phyloP scores from a whole-genome alignment of 1,140 invertebrate species.

The Drosophila pseudoobscura region DNA sequence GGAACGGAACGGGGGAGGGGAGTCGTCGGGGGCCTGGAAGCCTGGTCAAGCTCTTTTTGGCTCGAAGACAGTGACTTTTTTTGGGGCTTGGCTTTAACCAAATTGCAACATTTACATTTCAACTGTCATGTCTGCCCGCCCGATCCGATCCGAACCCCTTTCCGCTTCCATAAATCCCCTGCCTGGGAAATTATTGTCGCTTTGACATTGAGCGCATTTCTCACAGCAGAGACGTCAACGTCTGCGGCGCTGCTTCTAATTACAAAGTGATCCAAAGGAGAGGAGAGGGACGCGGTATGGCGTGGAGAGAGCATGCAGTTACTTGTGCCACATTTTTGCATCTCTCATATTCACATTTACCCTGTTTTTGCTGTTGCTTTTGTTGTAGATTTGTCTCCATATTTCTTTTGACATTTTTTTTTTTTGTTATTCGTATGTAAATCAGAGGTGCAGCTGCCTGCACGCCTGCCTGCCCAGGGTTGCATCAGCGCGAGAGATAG shows the following conservation, averaged over 20 bases:
- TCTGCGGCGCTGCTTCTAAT: constrained; percentile 59
- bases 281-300: not conserved
- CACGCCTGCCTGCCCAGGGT: constrained; percentile 33
- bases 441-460: constrained; percentile 29
- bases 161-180: constrained; percentile 51
- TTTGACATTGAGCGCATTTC: constrained; percentile 69
- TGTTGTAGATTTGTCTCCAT: constrained; percentile 23
- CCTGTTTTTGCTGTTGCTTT: constrained; percentile 21
- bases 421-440: constrained; percentile 42
- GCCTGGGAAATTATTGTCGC: constrained; percentile 77
- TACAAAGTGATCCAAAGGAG: constrained; percentile 43
- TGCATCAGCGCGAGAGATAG: constrained; percentile 26
- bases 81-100: constrained; percentile 7
- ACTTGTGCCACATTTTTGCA: constrained; percentile 75
- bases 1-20: not conserved
- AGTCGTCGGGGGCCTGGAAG: constrained; percentile 1
- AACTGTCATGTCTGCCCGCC: not conserved
- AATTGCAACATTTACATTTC: constrained; percentile 58
- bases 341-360: constrained; percentile 60
- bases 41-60: constrained; percentile 41
- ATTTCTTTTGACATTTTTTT: constrained; percentile 16
- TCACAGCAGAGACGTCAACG: constrained; percentile 26
- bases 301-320: constrained; percentile 51
- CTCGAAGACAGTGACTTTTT: not conserved
- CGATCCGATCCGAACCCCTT: too few species aligned